Percentiles rank a stretch among this genome's conserved stretches.
Conservation (phyloP, 2,888 invertebrate species). For the Trachelus iudaicus region DNA sequence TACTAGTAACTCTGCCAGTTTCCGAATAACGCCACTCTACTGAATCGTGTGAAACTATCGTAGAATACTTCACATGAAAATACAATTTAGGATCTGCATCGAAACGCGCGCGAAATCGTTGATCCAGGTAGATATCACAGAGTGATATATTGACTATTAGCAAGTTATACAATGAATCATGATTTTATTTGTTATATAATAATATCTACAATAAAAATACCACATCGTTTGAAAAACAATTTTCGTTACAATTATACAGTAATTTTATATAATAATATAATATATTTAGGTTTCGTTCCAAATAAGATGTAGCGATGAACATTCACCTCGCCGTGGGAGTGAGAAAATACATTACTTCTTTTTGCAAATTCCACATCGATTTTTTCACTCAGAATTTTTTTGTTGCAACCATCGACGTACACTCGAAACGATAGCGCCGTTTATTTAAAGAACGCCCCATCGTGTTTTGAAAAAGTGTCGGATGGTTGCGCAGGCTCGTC, state of each 20-base stretch:
- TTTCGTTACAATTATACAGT: conserved; percentile 64
- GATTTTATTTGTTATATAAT: conserved; percentile 64
- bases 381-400: conserved; percentile 52
- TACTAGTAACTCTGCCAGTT: too few relatives aligned
- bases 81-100: too few relatives aligned
- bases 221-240: conserved; percentile 65
- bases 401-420: conserved; percentile 22
- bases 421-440: conserved; percentile 40
- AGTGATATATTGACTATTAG: background rate
- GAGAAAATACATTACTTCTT: conserved; percentile 61
- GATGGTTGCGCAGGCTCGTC: conserved; percentile 10
- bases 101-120: too few relatives aligned
- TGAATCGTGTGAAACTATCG: too few relatives aligned
- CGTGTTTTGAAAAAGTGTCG: conserved; percentile 32
- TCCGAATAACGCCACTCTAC: too few relatives aligned
- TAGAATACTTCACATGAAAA: too few relatives aligned
- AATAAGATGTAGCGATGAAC: conserved; percentile 63
- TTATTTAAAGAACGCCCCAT: conserved; percentile 16
- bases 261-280: conserved; percentile 61
- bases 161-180: conserved; percentile 58
- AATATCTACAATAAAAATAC: conserved; percentile 65
- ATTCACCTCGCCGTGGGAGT: conserved; percentile 62
- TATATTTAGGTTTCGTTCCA: conserved; percentile 51
- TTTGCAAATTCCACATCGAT: conserved; percentile 57
- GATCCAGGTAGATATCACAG: too few relatives aligned